Evolutionary conservation across 2,888 invertebrate species (phyloP), one percentile per base, ranked within the genome.

Genomic region (Phlogophora meticulosa): DNA sequence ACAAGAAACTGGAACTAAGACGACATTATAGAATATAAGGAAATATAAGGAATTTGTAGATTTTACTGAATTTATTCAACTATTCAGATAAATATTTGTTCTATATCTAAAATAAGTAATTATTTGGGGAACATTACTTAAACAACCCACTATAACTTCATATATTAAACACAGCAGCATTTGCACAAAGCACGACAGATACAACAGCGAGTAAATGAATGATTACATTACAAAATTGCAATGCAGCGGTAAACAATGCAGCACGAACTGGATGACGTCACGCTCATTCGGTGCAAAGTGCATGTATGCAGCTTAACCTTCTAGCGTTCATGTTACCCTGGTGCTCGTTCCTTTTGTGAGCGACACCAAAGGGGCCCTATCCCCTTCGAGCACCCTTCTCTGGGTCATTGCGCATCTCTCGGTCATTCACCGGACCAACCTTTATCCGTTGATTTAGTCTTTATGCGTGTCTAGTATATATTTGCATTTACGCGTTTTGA

Each of bases 301-400:
- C 95, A 95, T 94, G 92, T 88, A 93, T 94, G 94, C 94, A 94
- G 88, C 88, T 91, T 87, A 88, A 92, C 91, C 95, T 94, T 94
- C 87, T 92, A 78, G 88, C 87, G 82, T 91, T 93, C 86, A 93
- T 96, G 94, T 85, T 81, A 86, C 86, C 94, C 94, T 95, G 90
- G 94, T 96, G 92, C 78, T 87, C 88, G 90, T 93, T 95, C 95
- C 95, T 95, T 95, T 93, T 92, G 91, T 91, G 85, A 91, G 88
- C 90, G 90, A 93, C 93, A 93, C 94, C 90, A 95, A 95, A 95
- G 95, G 91, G 95, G 95, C 95, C 95, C 95, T 95, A 95, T 93
- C 95, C 95, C 94, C 94, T 94, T 94, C 86, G 88, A 87, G 89
- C 93, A 93, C 95, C 94, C 95, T 95, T 95, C 94, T 93, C 87